Evolutionary conservation across 2,797 vertebrate genomes (phyloP).

Genomic region (Cryptoprocta ferox): DNA sequence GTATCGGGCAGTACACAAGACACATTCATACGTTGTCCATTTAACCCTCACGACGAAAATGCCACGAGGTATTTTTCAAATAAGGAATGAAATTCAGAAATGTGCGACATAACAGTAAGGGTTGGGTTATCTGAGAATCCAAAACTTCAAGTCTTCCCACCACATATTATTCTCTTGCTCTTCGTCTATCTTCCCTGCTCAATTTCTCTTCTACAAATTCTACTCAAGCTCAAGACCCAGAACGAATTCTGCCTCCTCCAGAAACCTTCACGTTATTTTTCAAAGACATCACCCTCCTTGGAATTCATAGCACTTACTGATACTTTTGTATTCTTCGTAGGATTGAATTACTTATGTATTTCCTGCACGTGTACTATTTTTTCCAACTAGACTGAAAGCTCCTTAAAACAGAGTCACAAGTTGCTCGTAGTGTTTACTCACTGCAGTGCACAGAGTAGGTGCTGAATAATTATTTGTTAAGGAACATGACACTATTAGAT

Average conservation of each 20-base stretch:
- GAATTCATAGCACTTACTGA: not conserved
- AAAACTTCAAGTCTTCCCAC: not conserved
- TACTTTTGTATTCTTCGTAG: not conserved
- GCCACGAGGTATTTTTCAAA: not conserved
- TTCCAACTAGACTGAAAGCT: not conserved
- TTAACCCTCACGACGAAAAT: not conserved
- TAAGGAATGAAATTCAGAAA: not conserved
- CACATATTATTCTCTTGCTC: not conserved
- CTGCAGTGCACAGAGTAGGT: not conserved
- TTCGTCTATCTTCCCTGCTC: not conserved
- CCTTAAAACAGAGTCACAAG: not conserved
- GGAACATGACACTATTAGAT: not conserved
- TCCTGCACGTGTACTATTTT: not conserved
- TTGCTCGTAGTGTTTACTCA: not conserved
- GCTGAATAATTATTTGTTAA: not conserved
- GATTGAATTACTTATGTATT: not conserved
- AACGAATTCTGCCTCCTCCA: not conserved
- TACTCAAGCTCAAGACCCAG: not conserved
- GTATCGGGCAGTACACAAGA: not conserved
- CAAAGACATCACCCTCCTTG: not conserved
- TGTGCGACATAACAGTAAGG: not conserved
- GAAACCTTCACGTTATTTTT: not conserved
- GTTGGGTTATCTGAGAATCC: not conserved
- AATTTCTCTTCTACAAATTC: not conserved
- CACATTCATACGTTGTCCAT: not conserved